Evolutionary conservation across 2,888 invertebrate species (phyloP), one percentile per base, ranked within the genome.

Genomic region (Latrodectus elegans): DNA sequence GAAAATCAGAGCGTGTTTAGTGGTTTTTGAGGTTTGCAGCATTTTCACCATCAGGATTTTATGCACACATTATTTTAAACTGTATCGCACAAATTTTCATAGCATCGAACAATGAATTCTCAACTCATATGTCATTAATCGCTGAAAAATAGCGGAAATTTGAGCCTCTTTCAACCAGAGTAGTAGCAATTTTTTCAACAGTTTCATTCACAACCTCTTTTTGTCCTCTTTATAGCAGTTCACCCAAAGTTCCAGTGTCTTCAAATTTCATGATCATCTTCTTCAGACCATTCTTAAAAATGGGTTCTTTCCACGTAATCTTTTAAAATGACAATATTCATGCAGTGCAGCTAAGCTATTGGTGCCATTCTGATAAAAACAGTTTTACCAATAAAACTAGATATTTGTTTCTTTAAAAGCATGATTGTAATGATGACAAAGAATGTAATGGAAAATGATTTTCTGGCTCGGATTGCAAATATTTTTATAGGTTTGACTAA

Each of bases 31-130:
- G 22, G 73, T n/a, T 49, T 15, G 15, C 73, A 73, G 52, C 3
- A 52, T 73, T 73, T 53, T 14, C 0, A 73, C 8, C 52, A 71
- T 14, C 0, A 3, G 38, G 11, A 71, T 71, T n/a, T 71, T 52
- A 52, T 73, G 22, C 67, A n/a, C n/a, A 73, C 10, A 73, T 52
- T 52, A 73, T 22, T 73, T 15, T 73, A 73, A 73, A 73, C 10
- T 52, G 52, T 52, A 73, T 73, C 52, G 0, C 17, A 52, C 12
- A 73, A 38, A 52, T 51, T 14, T 73, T 73, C 67, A 17, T 67
- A 67, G 17, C 22, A 26, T 11, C 22, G 67, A 67, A 0, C 22
- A 60, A 12, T 11, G 12, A 60, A 60, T 60, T n/a, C 4, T 4
- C 10, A 60, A 60, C 60, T 60, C 60, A 10, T 11, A n/a, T 60